Evolutionary conservation across 1,140 invertebrate species (phyloP).

Genomic region (Bicyclus anynana): DNA sequence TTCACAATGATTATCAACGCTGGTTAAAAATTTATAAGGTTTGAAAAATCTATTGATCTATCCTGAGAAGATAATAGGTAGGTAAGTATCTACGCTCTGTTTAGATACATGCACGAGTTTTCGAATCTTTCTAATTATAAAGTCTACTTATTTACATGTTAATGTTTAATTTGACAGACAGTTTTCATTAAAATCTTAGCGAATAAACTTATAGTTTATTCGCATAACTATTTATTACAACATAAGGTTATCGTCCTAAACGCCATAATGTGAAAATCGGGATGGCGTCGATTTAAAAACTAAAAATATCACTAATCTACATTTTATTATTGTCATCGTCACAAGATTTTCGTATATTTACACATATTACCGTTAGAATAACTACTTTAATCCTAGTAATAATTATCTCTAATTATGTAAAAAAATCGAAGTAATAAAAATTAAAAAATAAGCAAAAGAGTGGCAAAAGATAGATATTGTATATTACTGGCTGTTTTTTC

Average conservation of each 20-base stretch:
- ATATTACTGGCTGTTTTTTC: too few species aligned
- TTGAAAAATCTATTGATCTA: too few species aligned
- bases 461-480: too few species aligned
- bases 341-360: constrained; percentile 43
- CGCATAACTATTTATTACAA: too few species aligned
- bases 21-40: too few species aligned
- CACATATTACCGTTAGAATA: background rate
- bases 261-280: background rate
- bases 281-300: background rate
- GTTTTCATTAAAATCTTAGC: constrained; percentile 42
- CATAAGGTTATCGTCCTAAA: background rate
- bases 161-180: constrained; percentile 66
- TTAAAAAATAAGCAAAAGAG: too few species aligned
- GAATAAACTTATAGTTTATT: constrained; percentile 26
- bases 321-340: constrained; percentile 59
- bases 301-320: constrained; percentile 28
- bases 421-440: too few species aligned
- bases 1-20: too few species aligned
- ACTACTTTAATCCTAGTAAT: background rate
- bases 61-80: too few species aligned
- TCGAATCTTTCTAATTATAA: background rate
- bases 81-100: too few species aligned
- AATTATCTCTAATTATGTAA: background rate
- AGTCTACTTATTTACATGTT: constrained; percentile 64
- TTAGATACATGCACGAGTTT: too few species aligned